phyloP scores from a whole-genome alignment of 37 sponge, comb jelly and placozoan genomes.

The Theonella swinhoei region DNA sequence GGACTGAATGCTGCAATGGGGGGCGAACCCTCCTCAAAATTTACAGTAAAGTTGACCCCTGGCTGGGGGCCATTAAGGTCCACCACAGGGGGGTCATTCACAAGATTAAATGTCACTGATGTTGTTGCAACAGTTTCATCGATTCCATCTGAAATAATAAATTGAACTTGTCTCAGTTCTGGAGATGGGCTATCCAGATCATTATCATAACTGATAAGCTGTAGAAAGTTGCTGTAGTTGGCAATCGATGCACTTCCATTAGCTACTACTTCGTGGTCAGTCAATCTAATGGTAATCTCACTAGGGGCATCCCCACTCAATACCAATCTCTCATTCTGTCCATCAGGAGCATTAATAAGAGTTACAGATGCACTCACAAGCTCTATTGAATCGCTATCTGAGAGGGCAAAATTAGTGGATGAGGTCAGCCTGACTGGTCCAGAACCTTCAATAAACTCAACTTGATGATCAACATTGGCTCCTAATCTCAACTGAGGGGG shows the following conservation, averaged over 20 bases:
- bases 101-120: slow-evolving; percentile 41
- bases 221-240: slow-evolving; percentile 16
- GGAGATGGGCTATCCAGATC: slow-evolving; percentile 20
- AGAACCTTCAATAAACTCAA: slow-evolving; percentile 47
- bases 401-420: slow-evolving; percentile 4
- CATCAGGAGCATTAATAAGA: slow-evolving; percentile 60
- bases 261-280: slow-evolving; percentile 7
- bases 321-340: slow-evolving; percentile 49
- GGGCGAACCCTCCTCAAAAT: slow-evolving; percentile 40
- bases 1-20: slow-evolving; percentile 18
- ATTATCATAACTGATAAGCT: slow-evolving; percentile 51
- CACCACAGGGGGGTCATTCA: slow-evolving; percentile 78
- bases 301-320: neutral
- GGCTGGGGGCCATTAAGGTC: slow-evolving; percentile 65
- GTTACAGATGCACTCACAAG: slow-evolving; percentile 43
- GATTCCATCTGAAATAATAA: slow-evolving; percentile 62
- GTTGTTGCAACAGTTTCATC: slow-evolving; percentile 41
- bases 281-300: neutral
- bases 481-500: slow-evolving; percentile 63
- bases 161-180: slow-evolving; percentile 26
- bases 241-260: slow-evolving; percentile 44
- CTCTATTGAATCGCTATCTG: slow-evolving; percentile 52
- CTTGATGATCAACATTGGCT: slow-evolving; percentile 38
- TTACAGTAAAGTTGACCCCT: slow-evolving; percentile 38
- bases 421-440: slow-evolving; percentile 45